phyloP scores from a whole-genome alignment of 2,888 invertebrate species.

The Coelopa pilipes region DNA sequence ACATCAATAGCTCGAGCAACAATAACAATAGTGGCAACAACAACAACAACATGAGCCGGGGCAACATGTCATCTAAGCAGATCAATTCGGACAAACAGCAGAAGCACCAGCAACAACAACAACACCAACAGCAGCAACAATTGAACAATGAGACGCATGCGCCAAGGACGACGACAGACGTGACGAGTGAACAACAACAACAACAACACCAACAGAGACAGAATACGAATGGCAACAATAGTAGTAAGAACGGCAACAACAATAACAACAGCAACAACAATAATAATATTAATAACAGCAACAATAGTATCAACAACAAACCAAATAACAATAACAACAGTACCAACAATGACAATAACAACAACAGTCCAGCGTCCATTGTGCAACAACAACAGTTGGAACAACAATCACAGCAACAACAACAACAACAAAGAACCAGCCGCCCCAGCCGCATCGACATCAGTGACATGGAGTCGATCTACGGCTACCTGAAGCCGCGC shows the following conservation, averaged over 20 bases:
- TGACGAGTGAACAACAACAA: conserved; percentile 7
- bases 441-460: conserved; percentile 62
- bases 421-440: conserved; percentile 49
- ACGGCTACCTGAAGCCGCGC: conserved; percentile 66
- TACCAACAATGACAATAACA: conserved; percentile 40
- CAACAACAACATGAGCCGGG: conserved; percentile 7
- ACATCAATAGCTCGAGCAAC: conserved; percentile 7
- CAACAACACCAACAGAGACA: conserved; percentile 34
- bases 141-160: conserved; percentile 16
- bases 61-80: too few species aligned
- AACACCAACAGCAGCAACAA: conserved; percentile 33
- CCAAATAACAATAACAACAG: conserved; percentile 39
- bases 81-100: too few species aligned
- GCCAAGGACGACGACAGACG: neutral
- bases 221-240: conserved; percentile 44
- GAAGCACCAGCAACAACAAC: neutral
- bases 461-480: conserved; percentile 67
- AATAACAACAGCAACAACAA: conserved; percentile 36
- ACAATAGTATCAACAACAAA: conserved; percentile 35
- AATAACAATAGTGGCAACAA: conserved; percentile 16
- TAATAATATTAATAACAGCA: conserved; percentile 40
- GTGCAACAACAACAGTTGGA: conserved; percentile 38
- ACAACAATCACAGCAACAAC: conserved; percentile 41
- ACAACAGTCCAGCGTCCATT: conserved; percentile 39
- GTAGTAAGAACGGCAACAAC: conserved; percentile 41